phyloP scores from a whole-genome alignment of 2,797 vertebrate species.

The Sebastes minor region DNA sequence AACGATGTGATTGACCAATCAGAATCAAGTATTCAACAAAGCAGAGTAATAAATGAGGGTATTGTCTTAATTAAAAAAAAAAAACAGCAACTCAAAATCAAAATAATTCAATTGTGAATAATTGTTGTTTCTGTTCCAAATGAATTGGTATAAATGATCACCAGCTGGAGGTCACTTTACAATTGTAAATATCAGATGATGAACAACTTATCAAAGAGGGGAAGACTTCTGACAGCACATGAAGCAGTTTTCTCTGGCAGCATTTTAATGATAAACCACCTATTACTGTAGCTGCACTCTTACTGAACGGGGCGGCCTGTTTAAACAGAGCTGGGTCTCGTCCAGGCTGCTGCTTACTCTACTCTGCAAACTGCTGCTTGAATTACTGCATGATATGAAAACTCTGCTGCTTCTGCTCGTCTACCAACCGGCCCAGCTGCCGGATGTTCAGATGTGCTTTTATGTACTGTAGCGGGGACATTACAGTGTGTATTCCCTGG shows the following conservation, averaged over 20 bases:
- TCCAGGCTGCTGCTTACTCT: conserved; percentile 5
- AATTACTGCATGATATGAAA: conserved; percentile 52
- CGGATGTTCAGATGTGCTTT: conserved; percentile 63
- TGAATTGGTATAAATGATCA: too few species aligned
- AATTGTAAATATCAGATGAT: not conserved
- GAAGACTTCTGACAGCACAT: not conserved
- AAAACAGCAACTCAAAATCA: rapidly evolving
- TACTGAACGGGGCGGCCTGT: not conserved
- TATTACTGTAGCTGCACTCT: not conserved
- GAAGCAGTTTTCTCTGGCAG: not conserved
- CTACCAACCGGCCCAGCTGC: conserved; percentile 28
- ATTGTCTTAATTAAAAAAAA: too few species aligned
- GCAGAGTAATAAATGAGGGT: too few species aligned
- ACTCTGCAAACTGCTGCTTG: conserved; percentile 36
- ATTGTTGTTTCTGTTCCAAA: too few species aligned
- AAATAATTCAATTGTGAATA: too few species aligned
- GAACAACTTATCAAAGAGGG: not conserved
- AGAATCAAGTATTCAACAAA: too few species aligned
- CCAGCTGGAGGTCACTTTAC: too few species aligned
- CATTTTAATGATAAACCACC: not conserved
- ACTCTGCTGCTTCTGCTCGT: conserved; percentile 61
- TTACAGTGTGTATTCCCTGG: conserved; percentile 28
- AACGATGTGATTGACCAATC: too few species aligned
- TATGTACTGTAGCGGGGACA: conserved; percentile 48
- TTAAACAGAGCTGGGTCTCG: not conserved